Conservation (phyloP, 2,888 invertebrate species). For the Thecocarcelia acutangulata region DNA sequence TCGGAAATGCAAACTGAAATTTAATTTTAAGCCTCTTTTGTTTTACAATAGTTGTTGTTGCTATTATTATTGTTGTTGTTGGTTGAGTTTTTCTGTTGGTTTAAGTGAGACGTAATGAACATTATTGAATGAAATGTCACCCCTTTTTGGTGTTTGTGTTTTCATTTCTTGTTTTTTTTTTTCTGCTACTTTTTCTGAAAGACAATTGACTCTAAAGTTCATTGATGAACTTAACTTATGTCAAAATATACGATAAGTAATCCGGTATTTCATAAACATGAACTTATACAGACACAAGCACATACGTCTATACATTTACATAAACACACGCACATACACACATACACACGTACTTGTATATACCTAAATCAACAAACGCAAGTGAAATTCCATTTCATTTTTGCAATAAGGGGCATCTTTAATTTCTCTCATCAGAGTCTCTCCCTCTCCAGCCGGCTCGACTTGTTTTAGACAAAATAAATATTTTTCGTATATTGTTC, state of each 20-base stretch:
- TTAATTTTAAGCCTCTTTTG: slow-evolving; percentile 68
- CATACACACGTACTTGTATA: neutral
- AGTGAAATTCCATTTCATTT: slow-evolving; percentile 13
- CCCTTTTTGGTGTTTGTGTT: slow-evolving; percentile 43
- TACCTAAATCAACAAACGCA: neutral
- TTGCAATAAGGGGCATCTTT: slow-evolving; percentile 16
- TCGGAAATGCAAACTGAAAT: slow-evolving; percentile 55
- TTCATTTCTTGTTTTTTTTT: too few species aligned
- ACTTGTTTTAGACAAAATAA: slow-evolving; percentile 61
- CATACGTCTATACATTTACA: neutral
- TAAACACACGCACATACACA: slow-evolving; percentile 13
- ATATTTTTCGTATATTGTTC: slow-evolving; percentile 70
- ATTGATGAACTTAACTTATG: slow-evolving; percentile 72
- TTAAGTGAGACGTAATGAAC: slow-evolving; percentile 41
- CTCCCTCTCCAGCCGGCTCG: neutral
- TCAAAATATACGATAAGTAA: slow-evolving; percentile 72
- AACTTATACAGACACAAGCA: neutral
- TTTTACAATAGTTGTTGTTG: slow-evolving; percentile 31
- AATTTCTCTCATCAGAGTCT: slow-evolving; percentile 6
- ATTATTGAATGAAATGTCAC: slow-evolving; percentile 60
- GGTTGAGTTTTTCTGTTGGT: too few species aligned
- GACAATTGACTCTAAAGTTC: slow-evolving; percentile 69
- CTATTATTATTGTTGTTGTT: too few species aligned
- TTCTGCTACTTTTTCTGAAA: slow-evolving; percentile 5
- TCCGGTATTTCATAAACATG: slow-evolving; percentile 39